These are phyloP conservation scores for Zapornia atra DNA, from an alignment of 2,113 vertebrate species.

Conservation along the genomic window DNA sequence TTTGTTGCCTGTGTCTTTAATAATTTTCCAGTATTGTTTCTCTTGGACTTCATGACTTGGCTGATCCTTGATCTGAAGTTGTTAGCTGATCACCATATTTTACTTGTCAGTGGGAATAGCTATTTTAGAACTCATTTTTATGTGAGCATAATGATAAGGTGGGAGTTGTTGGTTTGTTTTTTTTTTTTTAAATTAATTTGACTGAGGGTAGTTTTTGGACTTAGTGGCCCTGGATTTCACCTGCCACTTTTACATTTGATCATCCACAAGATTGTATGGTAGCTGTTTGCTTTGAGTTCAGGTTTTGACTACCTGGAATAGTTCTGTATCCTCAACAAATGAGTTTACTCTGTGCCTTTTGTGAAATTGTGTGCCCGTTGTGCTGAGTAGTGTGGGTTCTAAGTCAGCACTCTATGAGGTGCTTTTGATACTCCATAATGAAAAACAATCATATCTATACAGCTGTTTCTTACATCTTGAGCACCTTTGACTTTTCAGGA, in stretches of 20 bases:
- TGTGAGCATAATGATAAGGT: neutral
- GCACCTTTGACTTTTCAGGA: neutral
- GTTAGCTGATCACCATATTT: neutral
- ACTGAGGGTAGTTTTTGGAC: neutral
- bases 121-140: neutral
- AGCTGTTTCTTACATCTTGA: neutral
- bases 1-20: neutral
- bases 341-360: neutral
- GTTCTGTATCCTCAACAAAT: neutral
- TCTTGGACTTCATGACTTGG: neutral
- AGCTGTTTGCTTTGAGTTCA: neutral
- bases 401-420: neutral
- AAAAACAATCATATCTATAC: neutral
- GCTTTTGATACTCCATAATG: neutral
- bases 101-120: neutral
- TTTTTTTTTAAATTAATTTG: neutral
- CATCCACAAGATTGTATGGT: rapidly evolving
- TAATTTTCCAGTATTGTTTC: neutral
- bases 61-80: neutral
- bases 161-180: neutral
- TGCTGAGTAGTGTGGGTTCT: neutral
- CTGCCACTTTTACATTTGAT: neutral
- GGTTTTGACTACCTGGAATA: neutral
- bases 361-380: rapidly evolving
- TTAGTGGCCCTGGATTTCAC: neutral